Base-by-base conservation (phyloP, 1,140 invertebrate species). In the Aphidius ervi region DNA sequence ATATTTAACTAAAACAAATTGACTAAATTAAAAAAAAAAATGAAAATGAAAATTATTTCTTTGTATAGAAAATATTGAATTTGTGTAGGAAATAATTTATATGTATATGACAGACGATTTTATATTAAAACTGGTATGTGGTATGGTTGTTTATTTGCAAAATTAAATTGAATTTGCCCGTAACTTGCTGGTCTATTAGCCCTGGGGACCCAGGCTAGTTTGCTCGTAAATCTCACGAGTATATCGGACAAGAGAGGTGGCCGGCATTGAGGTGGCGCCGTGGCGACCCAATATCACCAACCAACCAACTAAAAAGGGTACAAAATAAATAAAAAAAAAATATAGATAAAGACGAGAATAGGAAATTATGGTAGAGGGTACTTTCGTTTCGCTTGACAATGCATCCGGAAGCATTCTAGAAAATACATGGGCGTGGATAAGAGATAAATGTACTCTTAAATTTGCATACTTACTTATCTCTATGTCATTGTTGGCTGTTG, bases 101-200 rank as follows among this genome's bases (percentile, higher is more conserved):
- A 31, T 31, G 23, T 31, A 31, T 31, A 31, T 31, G 23, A 31
- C 4, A 4, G 4, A 31, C 23, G 23, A 31, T 31, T 31, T 31
- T 31, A 31, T 31, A 31, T 31, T 31, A 31, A 31, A 31, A 31
- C 23, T 31, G 8, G 58, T 54, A 42, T 63, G 64, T 58, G 64
- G 63, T 31, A 63, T 56, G 68, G 66, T 74, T 75, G 73, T 74
- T 74, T 74, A 74, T 76, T 75, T 69, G 75, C 66, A 70, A 76
- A 75, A 76, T 76, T 75, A 74, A 76, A 76, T 74, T 74, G 73
- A 75, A 76, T 75, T 74, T 70, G 66, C 67, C 73, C 73, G 74
- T 76, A 76, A 76, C 74, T 76, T 75, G 69, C 65, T 65, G 72
- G 70, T 74, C 71, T 76, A 76, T 76, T 75, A 76, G 74, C 70